These are phyloP conservation scores for Grammomys dolichurus DNA, from an alignment of 2,113 vertebrate genomes.

Conservation along the genomic window DNA sequence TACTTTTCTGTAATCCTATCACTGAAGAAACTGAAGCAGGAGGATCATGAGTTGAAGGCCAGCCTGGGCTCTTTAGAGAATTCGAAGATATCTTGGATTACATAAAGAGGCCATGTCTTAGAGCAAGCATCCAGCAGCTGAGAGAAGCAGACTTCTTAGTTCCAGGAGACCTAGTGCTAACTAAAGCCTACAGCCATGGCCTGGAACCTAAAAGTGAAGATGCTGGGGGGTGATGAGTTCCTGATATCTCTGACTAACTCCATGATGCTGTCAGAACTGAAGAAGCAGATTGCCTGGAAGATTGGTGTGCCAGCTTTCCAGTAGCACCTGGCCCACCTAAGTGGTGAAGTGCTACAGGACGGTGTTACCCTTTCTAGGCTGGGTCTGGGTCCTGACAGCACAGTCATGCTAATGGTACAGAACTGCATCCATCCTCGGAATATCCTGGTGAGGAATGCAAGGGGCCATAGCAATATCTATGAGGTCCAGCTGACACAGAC, in stretches of 20 bases:
- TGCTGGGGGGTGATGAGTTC: neutral
- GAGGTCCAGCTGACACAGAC: constrained; percentile 36
- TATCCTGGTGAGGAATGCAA: constrained; percentile 71
- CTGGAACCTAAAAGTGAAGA: constrained; percentile 64
- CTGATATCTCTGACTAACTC: constrained; percentile 52
- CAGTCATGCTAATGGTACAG: constrained; percentile 56
- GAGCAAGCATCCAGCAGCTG: neutral
- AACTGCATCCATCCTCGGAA: neutral
- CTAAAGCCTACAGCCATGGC: constrained; percentile 55
- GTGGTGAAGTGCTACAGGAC: fast-evolving
- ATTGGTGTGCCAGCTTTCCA: neutral
- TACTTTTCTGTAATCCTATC: neutral
- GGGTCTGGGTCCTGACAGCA: constrained; percentile 25
- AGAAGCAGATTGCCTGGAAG: neutral
- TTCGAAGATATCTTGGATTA: neutral
- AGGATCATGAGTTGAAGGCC: neutral
- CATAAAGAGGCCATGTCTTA: neutral
- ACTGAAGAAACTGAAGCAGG: neutral
- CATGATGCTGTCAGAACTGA: fast-evolving
- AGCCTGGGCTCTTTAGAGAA: neutral
- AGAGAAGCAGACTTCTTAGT: fast-evolving
- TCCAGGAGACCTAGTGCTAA: neutral
- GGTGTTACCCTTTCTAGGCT: neutral
- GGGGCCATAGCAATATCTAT: neutral
- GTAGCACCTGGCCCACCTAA: constrained; percentile 14